Evolutionary conservation across 1,140 invertebrate species (phyloP).

Genomic region (Scaptomyza pallida): DNA sequence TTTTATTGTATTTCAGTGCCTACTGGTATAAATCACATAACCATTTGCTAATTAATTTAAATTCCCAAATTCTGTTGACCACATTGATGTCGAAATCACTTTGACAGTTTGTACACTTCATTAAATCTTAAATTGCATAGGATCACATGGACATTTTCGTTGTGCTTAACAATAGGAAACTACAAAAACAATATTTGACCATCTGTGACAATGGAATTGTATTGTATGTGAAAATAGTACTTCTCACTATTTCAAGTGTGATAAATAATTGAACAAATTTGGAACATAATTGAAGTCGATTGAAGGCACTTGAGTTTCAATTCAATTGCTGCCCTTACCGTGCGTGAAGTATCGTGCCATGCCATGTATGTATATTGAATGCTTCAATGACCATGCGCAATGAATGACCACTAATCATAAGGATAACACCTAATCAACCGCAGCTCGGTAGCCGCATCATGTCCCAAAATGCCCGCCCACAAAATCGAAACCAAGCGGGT

Average conservation of each 20-base stretch:
- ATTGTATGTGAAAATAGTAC: slow-evolving; percentile 1
- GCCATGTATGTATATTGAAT: not conserved
- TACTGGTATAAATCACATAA: not conserved
- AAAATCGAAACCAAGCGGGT: slow-evolving; percentile 57
- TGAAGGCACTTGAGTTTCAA: slow-evolving; percentile 24
- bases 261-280: slow-evolving; percentile 38
- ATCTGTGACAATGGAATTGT: slow-evolving; percentile 3
- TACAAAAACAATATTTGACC: not conserved
- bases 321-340: slow-evolving; percentile 24
- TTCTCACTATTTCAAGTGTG: slow-evolving; percentile 16
- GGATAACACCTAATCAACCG: slow-evolving; percentile 79
- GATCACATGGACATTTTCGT: not conserved
- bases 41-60: not conserved
- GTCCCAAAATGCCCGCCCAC: slow-evolving; percentile 22
- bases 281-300: slow-evolving; percentile 30
- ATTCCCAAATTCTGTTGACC: not conserved
- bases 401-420: slow-evolving; percentile 77
- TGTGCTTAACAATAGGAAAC: not conserved
- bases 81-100: not conserved
- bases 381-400: slow-evolving; percentile 29
- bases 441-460: slow-evolving; percentile 48
- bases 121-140: not conserved
- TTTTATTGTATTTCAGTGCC: not conserved
- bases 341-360: too few species aligned
- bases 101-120: not conserved